phyloP scores from a whole-genome alignment of 2,888 invertebrate species.

The Iphiclides podalirius region DNA sequence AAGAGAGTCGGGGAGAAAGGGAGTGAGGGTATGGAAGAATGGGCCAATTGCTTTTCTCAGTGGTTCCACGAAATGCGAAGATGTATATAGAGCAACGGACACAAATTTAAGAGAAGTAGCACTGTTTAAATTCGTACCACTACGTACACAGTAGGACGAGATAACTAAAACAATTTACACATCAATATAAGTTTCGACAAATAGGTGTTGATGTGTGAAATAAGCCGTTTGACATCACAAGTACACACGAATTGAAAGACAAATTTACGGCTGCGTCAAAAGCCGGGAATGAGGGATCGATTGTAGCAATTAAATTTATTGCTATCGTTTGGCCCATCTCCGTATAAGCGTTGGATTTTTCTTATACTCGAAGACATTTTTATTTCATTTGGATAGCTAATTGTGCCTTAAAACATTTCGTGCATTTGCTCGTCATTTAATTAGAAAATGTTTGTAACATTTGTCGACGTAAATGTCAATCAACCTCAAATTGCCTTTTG shows the following conservation, averaged over 20 bases:
- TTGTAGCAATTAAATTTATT: constrained; percentile 23
- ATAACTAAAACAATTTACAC: constrained; percentile 17
- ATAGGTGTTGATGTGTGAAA: constrained; percentile 27
- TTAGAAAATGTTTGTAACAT: neutral
- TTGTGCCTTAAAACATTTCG: neutral
- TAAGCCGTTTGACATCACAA: constrained; percentile 25
- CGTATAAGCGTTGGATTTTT: constrained; percentile 9
- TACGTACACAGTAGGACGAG: constrained; percentile 6
- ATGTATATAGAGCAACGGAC: too few species aligned
- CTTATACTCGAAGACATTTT: constrained; percentile 1
- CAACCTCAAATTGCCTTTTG: neutral
- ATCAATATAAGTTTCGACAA: constrained; percentile 21
- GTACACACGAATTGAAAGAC: constrained; percentile 27
- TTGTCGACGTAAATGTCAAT: neutral
- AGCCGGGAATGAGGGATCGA: constrained; percentile 18
- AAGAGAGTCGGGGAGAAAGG: too few species aligned
- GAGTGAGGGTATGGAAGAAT: too few species aligned
- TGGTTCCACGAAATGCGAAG: too few species aligned
- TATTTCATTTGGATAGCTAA: constrained; percentile 1
- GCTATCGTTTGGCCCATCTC: constrained; percentile 12
- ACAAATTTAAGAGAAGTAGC: constrained; percentile 4
- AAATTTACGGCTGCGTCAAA: constrained; percentile 27
- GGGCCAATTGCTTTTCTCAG: too few species aligned
- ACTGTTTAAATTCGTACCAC: constrained; percentile 17
- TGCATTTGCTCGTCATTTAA: neutral